A percentile compares a stretch with the other conserved stretches of the same genome.
Evolutionary conservation across 92 coral and sea anemone species (phyloP).

Genomic region (Isaurus tuberculatus): DNA sequence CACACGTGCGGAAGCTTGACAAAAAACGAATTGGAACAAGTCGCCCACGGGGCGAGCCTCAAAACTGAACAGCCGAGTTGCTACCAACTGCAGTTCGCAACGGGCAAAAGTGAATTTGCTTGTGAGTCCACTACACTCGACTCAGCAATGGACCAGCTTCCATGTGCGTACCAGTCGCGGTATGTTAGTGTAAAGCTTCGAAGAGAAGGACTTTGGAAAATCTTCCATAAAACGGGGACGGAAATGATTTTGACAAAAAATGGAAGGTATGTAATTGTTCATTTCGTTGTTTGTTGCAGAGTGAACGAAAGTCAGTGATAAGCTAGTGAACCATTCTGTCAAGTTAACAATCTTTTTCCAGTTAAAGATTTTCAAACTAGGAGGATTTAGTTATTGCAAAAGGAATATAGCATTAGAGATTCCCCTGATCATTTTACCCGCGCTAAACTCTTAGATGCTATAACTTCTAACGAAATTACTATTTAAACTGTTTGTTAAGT

Average conservation of each 20-base stretch:
- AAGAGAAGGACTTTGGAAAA: slow-evolving; percentile 77
- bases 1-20: slow-evolving; percentile 44
- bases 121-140: background rate
- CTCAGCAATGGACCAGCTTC: slow-evolving; percentile 34
- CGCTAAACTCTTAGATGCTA: too few species aligned
- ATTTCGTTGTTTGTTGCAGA: slow-evolving; percentile 22
- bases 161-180: slow-evolving; percentile 43
- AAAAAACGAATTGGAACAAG: slow-evolving; percentile 32
- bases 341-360: background rate
- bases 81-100: slow-evolving; percentile 9
- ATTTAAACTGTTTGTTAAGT: too few species aligned
- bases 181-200: slow-evolving; percentile 72
- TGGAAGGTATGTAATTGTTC: slow-evolving; percentile 79
- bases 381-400: background rate
- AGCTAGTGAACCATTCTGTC: background rate
- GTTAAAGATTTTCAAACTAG: background rate
- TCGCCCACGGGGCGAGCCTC: slow-evolving; percentile 21
- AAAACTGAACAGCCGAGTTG: slow-evolving; percentile 48
- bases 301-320: background rate
- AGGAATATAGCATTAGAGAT: too few species aligned
- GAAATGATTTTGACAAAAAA: slow-evolving; percentile 93
- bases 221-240: slow-evolving; percentile 73
- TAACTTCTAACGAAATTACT: too few species aligned
- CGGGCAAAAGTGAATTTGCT: background rate
- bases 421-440: too few species aligned